Conservation (phyloP, 1,140 invertebrate genomes). For the Scaptomyza graminum region DNA sequence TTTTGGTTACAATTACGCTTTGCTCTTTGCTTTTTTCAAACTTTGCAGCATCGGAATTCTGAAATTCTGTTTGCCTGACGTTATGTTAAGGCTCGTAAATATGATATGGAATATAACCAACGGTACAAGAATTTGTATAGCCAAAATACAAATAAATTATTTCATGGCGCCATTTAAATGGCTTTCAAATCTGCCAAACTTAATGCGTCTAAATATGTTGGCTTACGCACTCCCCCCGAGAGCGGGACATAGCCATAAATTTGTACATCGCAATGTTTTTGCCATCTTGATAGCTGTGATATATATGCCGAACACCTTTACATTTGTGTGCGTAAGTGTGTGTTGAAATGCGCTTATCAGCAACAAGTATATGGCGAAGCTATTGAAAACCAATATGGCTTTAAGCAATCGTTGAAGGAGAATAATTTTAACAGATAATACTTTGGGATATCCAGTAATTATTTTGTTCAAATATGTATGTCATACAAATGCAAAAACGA, state of each 20-base stretch:
- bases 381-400: conserved; percentile 21
- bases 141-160: conserved; percentile 73
- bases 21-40: conserved; percentile 30
- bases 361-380: conserved; percentile 58
- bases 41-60: conserved; percentile 32
- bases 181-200: conserved; percentile 64
- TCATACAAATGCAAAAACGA: too few species aligned
- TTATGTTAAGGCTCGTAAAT: conserved; percentile 57
- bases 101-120: conserved; percentile 41
- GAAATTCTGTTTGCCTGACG: conserved; percentile 11
- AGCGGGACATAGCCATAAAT: conserved; percentile 48
- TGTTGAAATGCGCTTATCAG: conserved; percentile 55
- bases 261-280: conserved; percentile 25
- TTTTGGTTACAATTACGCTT: conserved; percentile 23
- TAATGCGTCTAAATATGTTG: conserved; percentile 30
- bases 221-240: neutral
- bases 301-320: conserved; percentile 8
- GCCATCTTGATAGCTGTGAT: conserved; percentile 8
- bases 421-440: neutral
- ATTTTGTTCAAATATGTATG: too few species aligned
- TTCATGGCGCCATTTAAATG: conserved; percentile 75
- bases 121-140: conserved; percentile 37
- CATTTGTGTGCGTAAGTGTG: neutral
- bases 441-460: neutral
- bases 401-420: conserved; percentile 4